Conservation (phyloP, 1,140 invertebrate species). For the Listronotus oregonensis region DNA sequence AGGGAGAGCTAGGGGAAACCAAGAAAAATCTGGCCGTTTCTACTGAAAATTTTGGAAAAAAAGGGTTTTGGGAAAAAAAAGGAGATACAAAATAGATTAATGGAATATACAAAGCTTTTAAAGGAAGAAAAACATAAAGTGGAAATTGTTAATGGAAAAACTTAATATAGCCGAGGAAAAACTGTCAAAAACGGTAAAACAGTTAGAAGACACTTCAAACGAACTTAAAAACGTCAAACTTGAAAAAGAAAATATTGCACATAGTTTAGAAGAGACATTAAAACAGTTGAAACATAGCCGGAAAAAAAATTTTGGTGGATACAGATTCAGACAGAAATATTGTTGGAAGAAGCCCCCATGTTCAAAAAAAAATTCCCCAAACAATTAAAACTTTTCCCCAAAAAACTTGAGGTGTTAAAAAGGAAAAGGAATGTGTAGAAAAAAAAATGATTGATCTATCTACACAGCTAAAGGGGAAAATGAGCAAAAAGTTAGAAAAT, state of each 20-base stretch:
- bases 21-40: neutral
- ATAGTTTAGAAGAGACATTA: neutral
- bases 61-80: neutral
- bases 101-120: neutral
- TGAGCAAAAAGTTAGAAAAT: neutral
- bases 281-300: neutral
- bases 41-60: neutral
- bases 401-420: neutral
- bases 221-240: neutral
- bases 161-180: neutral
- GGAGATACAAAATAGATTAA: slow-evolving; percentile 1
- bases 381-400: no score
- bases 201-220: neutral
- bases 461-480: neutral
- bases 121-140: neutral
- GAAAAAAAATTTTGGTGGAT: neutral
- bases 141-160: neutral
- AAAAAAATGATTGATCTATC: neutral
- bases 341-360: no score
- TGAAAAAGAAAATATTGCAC: neutral
- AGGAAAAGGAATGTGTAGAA: neutral
- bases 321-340: no score
- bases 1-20: neutral
- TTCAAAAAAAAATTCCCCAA: no score
- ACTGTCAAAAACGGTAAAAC: neutral